These are phyloP conservation scores for Nyctibius grandis DNA, from an alignment of 2,797 vertebrate genomes.

Conservation along the genomic window DNA sequence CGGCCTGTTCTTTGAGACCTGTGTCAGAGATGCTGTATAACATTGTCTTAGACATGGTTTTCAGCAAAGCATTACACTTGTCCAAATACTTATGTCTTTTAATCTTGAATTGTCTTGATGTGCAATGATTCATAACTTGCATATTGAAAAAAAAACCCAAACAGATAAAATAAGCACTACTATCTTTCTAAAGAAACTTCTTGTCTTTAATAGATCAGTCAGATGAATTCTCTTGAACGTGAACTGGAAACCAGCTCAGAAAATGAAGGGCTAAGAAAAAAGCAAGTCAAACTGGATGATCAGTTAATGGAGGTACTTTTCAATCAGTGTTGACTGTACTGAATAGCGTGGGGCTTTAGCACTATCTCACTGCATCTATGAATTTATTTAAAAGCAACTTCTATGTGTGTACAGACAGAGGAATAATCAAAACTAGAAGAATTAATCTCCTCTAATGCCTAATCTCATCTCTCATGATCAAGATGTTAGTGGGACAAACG, in stretches of 20 bases:
- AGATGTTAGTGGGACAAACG: background rate
- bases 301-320: constrained; percentile 83
- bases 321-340: background rate
- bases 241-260: constrained; percentile 83
- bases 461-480: background rate
- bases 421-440: background rate
- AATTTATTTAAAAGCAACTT: background rate
- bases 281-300: constrained; percentile 82
- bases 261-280: constrained; percentile 82
- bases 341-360: background rate
- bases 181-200: background rate
- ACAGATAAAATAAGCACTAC: background rate
- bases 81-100: background rate
- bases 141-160: background rate
- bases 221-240: constrained; percentile 75
- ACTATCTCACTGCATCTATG: background rate
- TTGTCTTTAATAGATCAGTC: constrained; percentile 72
- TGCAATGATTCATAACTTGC: background rate
- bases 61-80: background rate
- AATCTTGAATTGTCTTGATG: background rate
- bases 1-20: background rate
- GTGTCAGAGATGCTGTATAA: background rate
- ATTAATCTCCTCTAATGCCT: background rate
- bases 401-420: background rate
- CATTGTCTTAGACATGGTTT: background rate